Evolutionary conservation across 2,113 vertebrate genomes (phyloP).

Genomic region (Grantiella picta): DNA sequence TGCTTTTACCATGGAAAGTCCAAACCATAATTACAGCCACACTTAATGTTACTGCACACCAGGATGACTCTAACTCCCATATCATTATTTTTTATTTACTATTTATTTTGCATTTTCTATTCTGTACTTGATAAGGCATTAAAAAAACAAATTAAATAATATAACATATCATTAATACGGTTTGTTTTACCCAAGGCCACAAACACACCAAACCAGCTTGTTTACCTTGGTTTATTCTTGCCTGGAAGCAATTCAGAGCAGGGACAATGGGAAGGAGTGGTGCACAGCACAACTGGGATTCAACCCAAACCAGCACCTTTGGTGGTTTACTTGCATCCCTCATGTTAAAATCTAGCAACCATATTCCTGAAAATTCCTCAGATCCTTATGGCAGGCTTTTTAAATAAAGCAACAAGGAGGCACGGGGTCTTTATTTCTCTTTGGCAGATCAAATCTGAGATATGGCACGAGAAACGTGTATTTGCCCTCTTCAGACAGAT

Average conservation of each 20-base stretch:
- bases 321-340: background rate
- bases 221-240: constrained; percentile 5
- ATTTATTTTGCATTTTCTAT: constrained; percentile 58
- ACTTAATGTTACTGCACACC: constrained; percentile 3
- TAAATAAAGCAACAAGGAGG: background rate
- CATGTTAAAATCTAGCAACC: background rate
- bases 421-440: background rate
- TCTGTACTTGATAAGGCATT: constrained; percentile 34
- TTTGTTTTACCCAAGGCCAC: constrained; percentile 36
- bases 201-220: constrained; percentile 29
- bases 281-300: background rate
- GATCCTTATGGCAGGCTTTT: background rate
- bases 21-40: constrained; percentile 30
- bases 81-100: constrained; percentile 65
- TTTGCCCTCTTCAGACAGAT: background rate
- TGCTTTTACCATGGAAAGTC: constrained; percentile 41
- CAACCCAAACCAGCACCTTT: background rate
- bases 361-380: background rate
- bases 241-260: background rate
- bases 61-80: constrained; percentile 1
- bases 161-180: constrained; percentile 32
- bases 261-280: background rate
- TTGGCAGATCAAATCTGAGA: background rate
- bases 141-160: constrained; percentile 60
- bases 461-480: fast-evolving